Conservation (phyloP, 37 sponge, comb jelly and placozoan species). For the Cladorhizidae sp. region DNA sequence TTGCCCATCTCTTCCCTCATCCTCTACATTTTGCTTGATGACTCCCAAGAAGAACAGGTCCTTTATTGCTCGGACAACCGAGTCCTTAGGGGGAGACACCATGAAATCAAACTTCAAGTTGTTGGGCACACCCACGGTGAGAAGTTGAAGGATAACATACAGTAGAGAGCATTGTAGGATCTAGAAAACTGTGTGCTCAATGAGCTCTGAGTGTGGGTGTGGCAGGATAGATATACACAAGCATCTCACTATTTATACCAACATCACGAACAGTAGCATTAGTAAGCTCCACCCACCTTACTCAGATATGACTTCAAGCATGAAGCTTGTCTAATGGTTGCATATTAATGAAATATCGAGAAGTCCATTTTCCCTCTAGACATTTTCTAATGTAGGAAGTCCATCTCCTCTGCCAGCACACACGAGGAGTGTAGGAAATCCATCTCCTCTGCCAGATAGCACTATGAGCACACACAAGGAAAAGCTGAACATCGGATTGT, state of each 20-base stretch:
- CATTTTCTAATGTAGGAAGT: no score
- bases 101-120: constrained; percentile 92
- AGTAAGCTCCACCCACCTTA: no score
- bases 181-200: constrained; percentile 79
- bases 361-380: no score
- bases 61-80: constrained; percentile 72
- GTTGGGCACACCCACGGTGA: constrained; percentile 81
- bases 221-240: neutral
- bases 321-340: no score
- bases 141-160: constrained; percentile 75
- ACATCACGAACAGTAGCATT: neutral
- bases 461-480: no score
- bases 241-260: neutral
- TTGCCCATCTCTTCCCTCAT: neutral
- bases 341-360: no score
- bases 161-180: constrained; percentile 90
- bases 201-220: constrained; percentile 21
- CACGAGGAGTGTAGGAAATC: no score
- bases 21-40: constrained; percentile 29
- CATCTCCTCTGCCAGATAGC: no score
- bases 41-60: constrained; percentile 80
- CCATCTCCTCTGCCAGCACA: no score
- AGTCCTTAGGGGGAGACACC: constrained; percentile 76
- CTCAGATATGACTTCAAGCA: no score
- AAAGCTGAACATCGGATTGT: no score